These are phyloP conservation scores for Zenarchopterus dispar DNA, from an alignment of 2,797 vertebrate genomes.

Conservation along the genomic window DNA sequence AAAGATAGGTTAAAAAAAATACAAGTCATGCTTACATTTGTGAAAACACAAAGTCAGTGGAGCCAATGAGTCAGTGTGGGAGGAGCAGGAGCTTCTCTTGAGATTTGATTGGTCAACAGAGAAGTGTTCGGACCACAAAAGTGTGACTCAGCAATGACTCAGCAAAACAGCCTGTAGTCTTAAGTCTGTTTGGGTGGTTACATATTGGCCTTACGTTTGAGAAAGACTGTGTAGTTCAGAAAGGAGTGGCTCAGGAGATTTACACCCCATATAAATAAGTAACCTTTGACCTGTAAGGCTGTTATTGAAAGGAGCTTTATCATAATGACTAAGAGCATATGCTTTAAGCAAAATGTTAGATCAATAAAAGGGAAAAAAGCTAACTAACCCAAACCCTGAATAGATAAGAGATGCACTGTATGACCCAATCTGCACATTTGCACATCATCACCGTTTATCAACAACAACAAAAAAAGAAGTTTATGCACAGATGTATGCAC, in stretches of 20 bases:
- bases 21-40: slow-evolving; percentile 24
- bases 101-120: slow-evolving; percentile 34
- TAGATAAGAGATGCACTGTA: too few species aligned
- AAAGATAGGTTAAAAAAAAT: not conserved
- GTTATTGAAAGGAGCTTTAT: not conserved
- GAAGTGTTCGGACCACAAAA: slow-evolving; percentile 19
- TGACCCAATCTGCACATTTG: too few species aligned
- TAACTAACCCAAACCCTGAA: too few species aligned
- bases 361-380: not conserved
- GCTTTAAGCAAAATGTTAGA: not conserved
- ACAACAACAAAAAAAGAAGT: too few species aligned
- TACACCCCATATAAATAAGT: not conserved
- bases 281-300: slow-evolving; percentile 4
- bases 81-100: not conserved
- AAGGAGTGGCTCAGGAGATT: not conserved
- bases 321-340: too few species aligned
- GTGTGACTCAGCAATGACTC: slow-evolving; percentile 58
- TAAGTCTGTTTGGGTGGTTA: accelerated
- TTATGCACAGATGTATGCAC: too few species aligned
- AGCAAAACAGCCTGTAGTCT: slow-evolving; percentile 37
- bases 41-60: not conserved
- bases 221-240: not conserved
- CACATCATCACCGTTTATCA: too few species aligned
- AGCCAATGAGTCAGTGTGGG: slow-evolving; percentile 20
- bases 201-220: not conserved